Evolutionary conservation across 2,113 vertebrate genomes (phyloP), one percentile per base, ranked within the genome.

Genomic region (Myocastor coypus): DNA sequence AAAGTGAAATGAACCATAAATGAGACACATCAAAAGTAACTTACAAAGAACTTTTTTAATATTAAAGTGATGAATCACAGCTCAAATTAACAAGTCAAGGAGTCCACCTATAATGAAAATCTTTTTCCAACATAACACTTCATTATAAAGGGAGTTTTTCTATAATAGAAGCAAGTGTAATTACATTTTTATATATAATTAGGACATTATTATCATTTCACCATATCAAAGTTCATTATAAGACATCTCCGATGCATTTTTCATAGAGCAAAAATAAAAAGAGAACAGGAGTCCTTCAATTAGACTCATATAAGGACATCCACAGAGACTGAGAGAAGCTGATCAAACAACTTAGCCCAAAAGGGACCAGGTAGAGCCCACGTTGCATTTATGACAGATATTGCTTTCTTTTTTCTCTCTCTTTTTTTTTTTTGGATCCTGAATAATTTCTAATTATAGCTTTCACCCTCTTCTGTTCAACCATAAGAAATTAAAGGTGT

Each of bases 181-280:
- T 99, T 98, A 98, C 98, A 98, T 98, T 99, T 99, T 98, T 98
- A 99, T 98, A 98, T 98, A 98, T 99, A 99, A 98, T 99, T 99
- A 99, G 98, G 98, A 98, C 98, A 99, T 99, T 99, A 99, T 99
- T 99, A 98, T 99, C 98, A 98, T 99, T 99, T 99, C 98, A 97
- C 98, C 98, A 98, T 99, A 99, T 98, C 98, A 98, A 98, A 99
- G 98, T 99, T 99, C 98, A 99, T 99, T 99, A 99, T 98, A 97
- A 99, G 98, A 99, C 98, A 98, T 98, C 97, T 97, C 96, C 98
- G 95, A 99, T 99, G 98, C 98, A 99, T 99, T 99, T 99, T 99
- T 99, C 97, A 99, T 98, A 98, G 98, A 98, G 98, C 96, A 98
- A 98, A 98, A 99, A 99, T 99, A 98, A 99, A 98, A 98, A 98